phyloP scores from a whole-genome alignment of 2,888 invertebrate species.

The Opisthograptis luteolata region DNA sequence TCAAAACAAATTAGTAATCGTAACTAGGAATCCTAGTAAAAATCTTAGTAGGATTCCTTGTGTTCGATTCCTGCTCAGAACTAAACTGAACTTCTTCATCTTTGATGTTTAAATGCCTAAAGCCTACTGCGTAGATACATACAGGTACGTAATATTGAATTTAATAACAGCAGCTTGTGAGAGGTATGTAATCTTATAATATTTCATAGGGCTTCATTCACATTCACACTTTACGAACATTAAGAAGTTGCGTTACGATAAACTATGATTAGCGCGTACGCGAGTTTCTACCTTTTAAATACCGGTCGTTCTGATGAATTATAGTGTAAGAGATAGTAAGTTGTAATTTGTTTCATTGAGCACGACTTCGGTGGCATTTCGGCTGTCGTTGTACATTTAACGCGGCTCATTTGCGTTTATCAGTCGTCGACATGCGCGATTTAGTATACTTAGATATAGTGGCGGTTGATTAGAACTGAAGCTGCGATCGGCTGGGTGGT shows the following conservation, averaged over 20 bases:
- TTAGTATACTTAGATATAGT: too few relatives aligned
- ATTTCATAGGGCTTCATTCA: slow-evolving; percentile 13
- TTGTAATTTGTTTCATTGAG: slow-evolving; percentile 40
- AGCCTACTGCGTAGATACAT: too few relatives aligned
- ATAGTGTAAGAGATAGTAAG: slow-evolving; percentile 29
- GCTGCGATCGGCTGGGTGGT: slow-evolving; percentile 36
- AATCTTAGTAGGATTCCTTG: too few relatives aligned
- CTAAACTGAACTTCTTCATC: too few relatives aligned
- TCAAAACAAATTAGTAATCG: too few relatives aligned
- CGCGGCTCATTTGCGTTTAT: slow-evolving; percentile 54
- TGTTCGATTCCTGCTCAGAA: too few relatives aligned
- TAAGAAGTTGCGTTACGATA: slow-evolving; percentile 8
- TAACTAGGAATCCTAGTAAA: too few relatives aligned
- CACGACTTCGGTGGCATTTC: slow-evolving; percentile 53
- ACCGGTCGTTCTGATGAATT: slow-evolving; percentile 27
- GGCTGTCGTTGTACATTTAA: slow-evolving; percentile 49
- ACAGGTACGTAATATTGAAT: too few relatives aligned
- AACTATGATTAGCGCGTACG: slow-evolving; percentile 13
- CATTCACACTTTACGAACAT: slow-evolving; percentile 14
- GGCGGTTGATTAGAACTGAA: slow-evolving; percentile 44
- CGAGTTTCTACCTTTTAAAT: slow-evolving; percentile 15
- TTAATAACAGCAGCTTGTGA: too few relatives aligned
- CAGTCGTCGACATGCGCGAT: slow-evolving; percentile 52
- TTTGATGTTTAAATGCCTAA: too few relatives aligned
- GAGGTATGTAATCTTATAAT: too few relatives aligned